Evolutionary conservation across 2,113 vertebrate species (phyloP), one percentile per base, ranked within the genome.

Genomic region (Ammodytes marinus): DNA sequence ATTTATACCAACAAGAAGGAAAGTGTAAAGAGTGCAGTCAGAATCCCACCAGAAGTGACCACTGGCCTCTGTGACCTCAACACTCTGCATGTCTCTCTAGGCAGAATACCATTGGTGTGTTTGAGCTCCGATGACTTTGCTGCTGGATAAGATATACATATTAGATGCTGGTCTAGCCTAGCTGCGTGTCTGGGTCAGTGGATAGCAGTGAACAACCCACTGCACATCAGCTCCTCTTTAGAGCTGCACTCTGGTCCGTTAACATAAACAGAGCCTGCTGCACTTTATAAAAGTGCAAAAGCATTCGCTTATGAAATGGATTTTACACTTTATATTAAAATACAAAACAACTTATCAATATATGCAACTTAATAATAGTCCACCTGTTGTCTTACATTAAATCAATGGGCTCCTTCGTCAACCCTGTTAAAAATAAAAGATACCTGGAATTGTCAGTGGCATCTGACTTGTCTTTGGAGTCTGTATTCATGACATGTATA

Each of bases 41-140:
- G 42, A 87, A 64, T 86, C 68, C 63, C 60, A 83, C 45, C 75
- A 91, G 83, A 92, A 82, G 86, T 86, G 75, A 69, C 27, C 46
- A 5, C 74, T 82, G 53, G 72, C 67, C 76, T 86, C 72, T 84
- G 27, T 86, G 84, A 88, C 86, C 84, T 88, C 76, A 17, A 49
- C 82, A 43, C 80, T 27, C 27, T 83, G 77, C 76, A 74, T 63
- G 76, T 85, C 71, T 85, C 88, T 84, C 72, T 61, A 83, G 91
- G 88, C 87, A 78, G 64, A 89, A 63, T 82, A 80, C 83, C 86
- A 74, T 89, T 89, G 66, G 74, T 91, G 83, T 87, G 89, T 85
- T 84, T 91, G 89, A 92, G 83, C 80, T 86, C 65, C 43, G 80
- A 87, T 93, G 92, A 94, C 90, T 92, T 92, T 92, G 92, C 90